Evolutionary conservation across 1,140 invertebrate species (phyloP), one percentile per base, ranked within the genome.

Genomic region (Bilobella aurantiaca): DNA sequence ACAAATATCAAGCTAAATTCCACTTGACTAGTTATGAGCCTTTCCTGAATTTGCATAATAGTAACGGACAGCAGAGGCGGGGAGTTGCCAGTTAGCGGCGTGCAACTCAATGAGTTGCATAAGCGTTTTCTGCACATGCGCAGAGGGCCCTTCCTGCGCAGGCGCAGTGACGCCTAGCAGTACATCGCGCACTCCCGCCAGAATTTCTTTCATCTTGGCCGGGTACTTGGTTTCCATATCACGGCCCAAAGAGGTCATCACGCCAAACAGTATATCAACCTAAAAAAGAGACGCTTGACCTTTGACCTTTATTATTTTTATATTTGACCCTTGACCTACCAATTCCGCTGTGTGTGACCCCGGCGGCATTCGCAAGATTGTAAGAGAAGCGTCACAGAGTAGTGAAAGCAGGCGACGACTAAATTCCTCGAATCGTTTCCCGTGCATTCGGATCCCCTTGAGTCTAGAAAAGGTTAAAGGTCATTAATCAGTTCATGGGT

Each of bases 21-120:
- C n/a, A n/a, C n/a, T n/a, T n/a, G n/a, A n/a, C n/a, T n/a, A n/a
- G n/a, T n/a, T n/a, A n/a, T n/a, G n/a, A n/a, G n/a, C n/a, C n/a
- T n/a, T n/a, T n/a, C n/a, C n/a, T n/a, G n/a, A n/a, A n/a, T n/a
- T n/a, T n/a, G 89, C 88, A 77, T 92, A 92, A 77, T 93, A 93
- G 78, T 94, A 94, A 58, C 91, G 83, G 32, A 93, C 87, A 1
- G 91, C 89, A 3, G 88, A 86, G 28, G 89, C 89, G 23, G 89
- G 87, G 53, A 93, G 80, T 75, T 92, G 87, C 91, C 91, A 93
- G 74, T 87, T 85, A 0, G 88, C 88, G 0, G 90, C 90, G 75
- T 90, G 87, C 56, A 93, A 79, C 75, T 93, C 91, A 64, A 94
- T 91, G 28, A 93, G 79, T 77, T 93, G 90, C 63, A 93, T 79